A percentile compares a stretch with the other conserved stretches of the same genome.
phyloP scores from a whole-genome alignment of 2,888 invertebrate genomes.

The Caradrina clavipalpis region DNA sequence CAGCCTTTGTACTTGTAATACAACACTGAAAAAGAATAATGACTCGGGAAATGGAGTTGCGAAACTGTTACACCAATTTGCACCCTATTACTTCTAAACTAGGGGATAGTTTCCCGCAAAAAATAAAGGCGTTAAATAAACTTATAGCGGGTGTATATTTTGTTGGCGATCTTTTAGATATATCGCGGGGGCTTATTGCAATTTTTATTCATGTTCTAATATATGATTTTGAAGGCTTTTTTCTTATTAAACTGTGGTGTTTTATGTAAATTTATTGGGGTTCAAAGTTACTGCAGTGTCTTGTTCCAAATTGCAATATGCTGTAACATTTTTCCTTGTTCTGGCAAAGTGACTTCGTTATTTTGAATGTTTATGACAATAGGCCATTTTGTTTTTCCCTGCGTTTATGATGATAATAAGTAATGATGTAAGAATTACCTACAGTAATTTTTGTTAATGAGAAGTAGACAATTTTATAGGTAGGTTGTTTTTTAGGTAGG shows the following conservation, averaged over 20 bases:
- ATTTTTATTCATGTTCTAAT: slow-evolving; percentile 63
- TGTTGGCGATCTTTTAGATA: slow-evolving; percentile 63
- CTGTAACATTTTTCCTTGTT: slow-evolving; percentile 6
- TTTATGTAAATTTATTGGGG: slow-evolving; percentile 54
- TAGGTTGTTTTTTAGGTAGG: too few relatives aligned
- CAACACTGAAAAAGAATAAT: slow-evolving; percentile 71
- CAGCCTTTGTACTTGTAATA: slow-evolving; percentile 67
- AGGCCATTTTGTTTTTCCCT: too few relatives aligned
- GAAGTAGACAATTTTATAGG: too few relatives aligned
- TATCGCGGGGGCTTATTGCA: slow-evolving; percentile 64
- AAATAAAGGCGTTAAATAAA: slow-evolving; percentile 59
- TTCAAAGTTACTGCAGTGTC: slow-evolving; percentile 27
- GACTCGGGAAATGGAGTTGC: slow-evolving; percentile 66
- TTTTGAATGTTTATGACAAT: not conserved
- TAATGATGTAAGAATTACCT: too few relatives aligned
- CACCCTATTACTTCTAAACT: slow-evolving; percentile 36
- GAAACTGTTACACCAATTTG: slow-evolving; percentile 59
- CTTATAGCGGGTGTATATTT: slow-evolving; percentile 67
- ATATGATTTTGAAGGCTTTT: slow-evolving; percentile 51
- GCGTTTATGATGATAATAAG: too few relatives aligned
- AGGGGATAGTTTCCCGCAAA: slow-evolving; percentile 30
- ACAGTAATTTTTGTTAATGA: too few relatives aligned
- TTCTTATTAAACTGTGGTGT: slow-evolving; percentile 51
- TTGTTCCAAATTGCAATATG: slow-evolving; percentile 32
- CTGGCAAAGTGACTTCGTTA: not conserved